A percentile compares a stretch with the other conserved stretches of the same genome.
Evolutionary conservation across 2,113 vertebrate genomes (phyloP).

Genomic region (Lepus timidus): DNA sequence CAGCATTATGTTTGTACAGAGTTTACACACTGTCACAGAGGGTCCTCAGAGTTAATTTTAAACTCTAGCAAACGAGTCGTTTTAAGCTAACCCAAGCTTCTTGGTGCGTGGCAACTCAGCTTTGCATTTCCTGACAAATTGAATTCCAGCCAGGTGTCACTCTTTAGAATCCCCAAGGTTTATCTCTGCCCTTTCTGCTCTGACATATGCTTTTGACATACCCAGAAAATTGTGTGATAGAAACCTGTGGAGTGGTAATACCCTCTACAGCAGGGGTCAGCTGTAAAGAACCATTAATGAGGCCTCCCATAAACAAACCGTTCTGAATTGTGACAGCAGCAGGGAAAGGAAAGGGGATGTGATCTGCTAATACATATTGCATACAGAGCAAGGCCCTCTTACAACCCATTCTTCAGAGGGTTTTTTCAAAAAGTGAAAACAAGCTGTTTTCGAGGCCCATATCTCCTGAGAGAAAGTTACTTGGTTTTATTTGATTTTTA

Average conservation of each 20-base stretch:
- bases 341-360: constrained; percentile 6
- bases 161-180: constrained; percentile 68
- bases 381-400: not conserved
- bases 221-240: constrained; percentile 64
- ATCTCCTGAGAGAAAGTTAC: not conserved
- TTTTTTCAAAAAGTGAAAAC: not conserved
- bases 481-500: not conserved
- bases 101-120: not conserved
- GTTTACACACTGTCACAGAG: constrained; percentile 63
- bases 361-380: not conserved
- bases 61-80: constrained; percentile 61
- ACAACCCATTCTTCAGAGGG: not conserved
- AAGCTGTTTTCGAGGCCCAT: not conserved
- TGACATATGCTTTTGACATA: constrained; percentile 62
- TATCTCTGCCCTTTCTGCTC: constrained; percentile 72
- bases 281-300: constrained; percentile 62
- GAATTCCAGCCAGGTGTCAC: constrained; percentile 73
- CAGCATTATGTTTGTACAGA: constrained; percentile 64
- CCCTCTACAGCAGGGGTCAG: constrained; percentile 56
- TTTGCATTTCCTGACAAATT: constrained; percentile 71
- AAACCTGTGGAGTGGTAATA: constrained; percentile 65
- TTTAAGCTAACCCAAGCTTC: constrained; percentile 57
- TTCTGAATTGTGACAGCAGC: not conserved
- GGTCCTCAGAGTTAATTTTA: constrained; percentile 69
- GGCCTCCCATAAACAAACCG: constrained; percentile 68